phyloP scores from a whole-genome alignment of 92 coral and sea anemone genomes.

The Plumapathes pennacea region DNA sequence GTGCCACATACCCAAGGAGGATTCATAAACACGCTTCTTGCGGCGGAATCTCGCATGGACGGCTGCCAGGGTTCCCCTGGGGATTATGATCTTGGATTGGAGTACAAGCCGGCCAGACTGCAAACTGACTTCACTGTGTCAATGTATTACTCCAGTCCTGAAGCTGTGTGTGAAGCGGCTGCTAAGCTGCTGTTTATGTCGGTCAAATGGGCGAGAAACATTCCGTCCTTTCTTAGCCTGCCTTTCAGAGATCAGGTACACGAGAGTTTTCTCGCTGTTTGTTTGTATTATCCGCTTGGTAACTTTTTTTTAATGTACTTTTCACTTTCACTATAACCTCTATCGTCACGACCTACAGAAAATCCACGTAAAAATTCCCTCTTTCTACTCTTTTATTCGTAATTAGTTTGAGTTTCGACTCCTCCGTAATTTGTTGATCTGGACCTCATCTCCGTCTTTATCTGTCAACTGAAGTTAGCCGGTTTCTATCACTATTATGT shows the following conservation, averaged over 20 bases:
- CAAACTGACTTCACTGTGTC: constrained; percentile 77
- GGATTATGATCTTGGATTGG: constrained; percentile 73
- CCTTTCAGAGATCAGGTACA: constrained; percentile 95
- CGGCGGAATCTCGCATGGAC: constrained; percentile 81
- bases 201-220: constrained; percentile 97
- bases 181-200: constrained; percentile 96
- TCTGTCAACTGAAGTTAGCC: too few species aligned
- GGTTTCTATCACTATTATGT: too few species aligned
- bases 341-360: too few species aligned
- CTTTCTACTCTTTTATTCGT: too few species aligned
- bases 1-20: constrained; percentile 66
- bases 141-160: constrained; percentile 81
- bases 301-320: too few species aligned
- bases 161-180: constrained; percentile 92
- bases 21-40: constrained; percentile 78
- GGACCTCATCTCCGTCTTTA: too few species aligned
- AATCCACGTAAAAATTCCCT: too few species aligned
- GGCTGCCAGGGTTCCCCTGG: constrained; percentile 49
- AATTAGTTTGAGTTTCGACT: too few species aligned
- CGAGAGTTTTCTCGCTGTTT: not conserved
- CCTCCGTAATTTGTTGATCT: too few species aligned
- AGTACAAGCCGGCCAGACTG: constrained; percentile 68
- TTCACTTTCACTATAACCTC: too few species aligned
- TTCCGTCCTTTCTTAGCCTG: constrained; percentile 85
- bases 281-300: not conserved